Conservation (phyloP, 2,888 invertebrate genomes). For the Pachymerium ferrugineum region DNA sequence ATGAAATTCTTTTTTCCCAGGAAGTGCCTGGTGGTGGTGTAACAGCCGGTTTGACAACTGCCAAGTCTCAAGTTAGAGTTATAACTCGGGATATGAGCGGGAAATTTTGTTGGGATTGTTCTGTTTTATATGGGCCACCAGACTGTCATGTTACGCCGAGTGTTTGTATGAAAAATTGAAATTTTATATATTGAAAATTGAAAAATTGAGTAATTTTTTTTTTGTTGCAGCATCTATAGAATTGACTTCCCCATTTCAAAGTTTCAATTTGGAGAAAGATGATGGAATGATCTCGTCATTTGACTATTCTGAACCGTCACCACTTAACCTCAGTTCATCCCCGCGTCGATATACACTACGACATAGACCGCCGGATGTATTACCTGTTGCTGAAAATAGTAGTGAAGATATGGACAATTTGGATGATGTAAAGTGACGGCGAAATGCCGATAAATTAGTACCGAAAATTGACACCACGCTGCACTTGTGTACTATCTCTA, state of each 20-base stretch:
- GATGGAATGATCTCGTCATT: background rate
- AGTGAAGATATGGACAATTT: slow-evolving; percentile 85
- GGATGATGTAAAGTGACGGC: slow-evolving; percentile 81
- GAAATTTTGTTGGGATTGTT: slow-evolving; percentile 94
- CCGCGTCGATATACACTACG: slow-evolving; percentile 65
- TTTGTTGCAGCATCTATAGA: background rate
- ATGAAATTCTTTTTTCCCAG: slow-evolving; percentile 34
- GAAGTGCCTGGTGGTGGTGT: slow-evolving; percentile 72
- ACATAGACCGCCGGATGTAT: slow-evolving; percentile 65
- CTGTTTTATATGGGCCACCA: slow-evolving; percentile 64
- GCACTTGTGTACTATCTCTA: too few relatives aligned
- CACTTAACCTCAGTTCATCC: slow-evolving; percentile 41
- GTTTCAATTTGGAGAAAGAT: background rate
- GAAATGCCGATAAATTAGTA: too few relatives aligned
- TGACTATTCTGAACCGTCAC: background rate
- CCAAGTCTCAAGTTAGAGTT: slow-evolving; percentile 75
- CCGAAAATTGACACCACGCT: too few relatives aligned
- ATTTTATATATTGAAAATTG: background rate
- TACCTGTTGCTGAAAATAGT: slow-evolving; percentile 74
- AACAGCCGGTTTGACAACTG: slow-evolving; percentile 69
- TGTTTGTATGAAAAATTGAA: background rate
- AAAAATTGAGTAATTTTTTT: background rate
- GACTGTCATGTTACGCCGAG: background rate
- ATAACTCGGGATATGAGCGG: slow-evolving; percentile 84
- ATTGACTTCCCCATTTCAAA: background rate